Percentiles rank a stretch among this genome's conserved stretches.
phyloP scores from a whole-genome alignment of 2,113 vertebrate genomes.

The Empidonax traillii region DNA sequence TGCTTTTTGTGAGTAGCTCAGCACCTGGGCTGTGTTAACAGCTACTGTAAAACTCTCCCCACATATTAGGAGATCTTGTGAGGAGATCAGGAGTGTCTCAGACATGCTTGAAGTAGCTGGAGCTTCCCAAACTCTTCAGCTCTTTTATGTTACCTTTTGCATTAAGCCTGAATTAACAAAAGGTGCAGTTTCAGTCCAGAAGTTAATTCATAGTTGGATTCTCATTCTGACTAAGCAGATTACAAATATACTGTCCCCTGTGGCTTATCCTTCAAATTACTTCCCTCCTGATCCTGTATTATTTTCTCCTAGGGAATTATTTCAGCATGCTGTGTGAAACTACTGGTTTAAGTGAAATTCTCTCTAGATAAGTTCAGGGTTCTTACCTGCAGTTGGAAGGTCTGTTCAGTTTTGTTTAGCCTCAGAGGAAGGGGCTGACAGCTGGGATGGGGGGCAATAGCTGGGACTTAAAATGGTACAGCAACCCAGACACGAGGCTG shows the following conservation, averaged over 20 bases:
- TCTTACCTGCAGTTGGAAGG: background rate
- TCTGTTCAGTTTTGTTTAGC: background rate
- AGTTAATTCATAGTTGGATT: background rate
- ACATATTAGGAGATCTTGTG: background rate
- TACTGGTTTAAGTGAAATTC: background rate
- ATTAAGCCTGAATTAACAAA: background rate
- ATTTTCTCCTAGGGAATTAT: background rate
- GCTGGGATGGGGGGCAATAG: background rate
- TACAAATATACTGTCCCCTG: fast-evolving
- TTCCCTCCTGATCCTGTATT: background rate
- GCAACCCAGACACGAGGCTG: background rate
- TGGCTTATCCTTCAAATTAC: background rate
- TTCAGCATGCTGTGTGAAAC: background rate
- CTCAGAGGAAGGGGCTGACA: background rate
- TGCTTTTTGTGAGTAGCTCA: background rate
- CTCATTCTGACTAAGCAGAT: background rate
- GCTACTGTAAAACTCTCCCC: background rate
- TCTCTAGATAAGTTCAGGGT: background rate
- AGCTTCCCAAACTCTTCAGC: background rate
- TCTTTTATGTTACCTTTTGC: background rate
- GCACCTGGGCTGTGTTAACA: background rate
- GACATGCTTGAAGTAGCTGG: background rate
- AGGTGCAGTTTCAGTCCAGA: background rate
- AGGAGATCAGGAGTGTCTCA: background rate
- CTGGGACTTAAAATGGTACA: background rate